These are phyloP conservation scores for Buathra laborator DNA, from an alignment of 2,888 invertebrate genomes.

Conservation along the genomic window DNA sequence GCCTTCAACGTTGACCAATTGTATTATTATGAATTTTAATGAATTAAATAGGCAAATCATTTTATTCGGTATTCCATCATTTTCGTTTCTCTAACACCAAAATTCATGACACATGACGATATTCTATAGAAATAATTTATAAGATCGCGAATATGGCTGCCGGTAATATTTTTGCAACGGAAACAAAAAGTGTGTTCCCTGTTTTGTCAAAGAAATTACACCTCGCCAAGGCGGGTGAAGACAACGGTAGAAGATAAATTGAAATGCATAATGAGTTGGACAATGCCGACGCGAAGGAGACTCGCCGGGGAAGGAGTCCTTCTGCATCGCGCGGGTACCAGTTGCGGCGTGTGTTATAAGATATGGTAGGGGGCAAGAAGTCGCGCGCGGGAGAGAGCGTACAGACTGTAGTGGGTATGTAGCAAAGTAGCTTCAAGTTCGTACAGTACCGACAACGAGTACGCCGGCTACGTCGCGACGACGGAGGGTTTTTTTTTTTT, in stretches of 20 bases:
- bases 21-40: no score
- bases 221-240: background rate
- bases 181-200: background rate
- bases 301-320: constrained; percentile 73
- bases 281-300: constrained; percentile 76
- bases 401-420: constrained; percentile 20
- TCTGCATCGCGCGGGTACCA: constrained; percentile 44
- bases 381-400: constrained; percentile 23
- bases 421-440: constrained; percentile 34
- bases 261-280: constrained; percentile 77
- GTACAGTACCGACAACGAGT: constrained; percentile 28
- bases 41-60: no score
- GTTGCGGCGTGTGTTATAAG: constrained; percentile 1
- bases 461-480: constrained; percentile 36
- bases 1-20: no score
- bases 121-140: no score
- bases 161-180: background rate
- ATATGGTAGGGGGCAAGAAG: constrained; percentile 19
- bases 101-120: no score
- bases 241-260: constrained; percentile 27
- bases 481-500: constrained; percentile 46
- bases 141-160: background rate
- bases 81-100: no score
- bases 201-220: background rate
- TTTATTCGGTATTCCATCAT: no score